Percentiles rank a stretch among this genome's conserved stretches.
phyloP scores from a whole-genome alignment of 2,888 invertebrate species.

The Folsomia candida region DNA sequence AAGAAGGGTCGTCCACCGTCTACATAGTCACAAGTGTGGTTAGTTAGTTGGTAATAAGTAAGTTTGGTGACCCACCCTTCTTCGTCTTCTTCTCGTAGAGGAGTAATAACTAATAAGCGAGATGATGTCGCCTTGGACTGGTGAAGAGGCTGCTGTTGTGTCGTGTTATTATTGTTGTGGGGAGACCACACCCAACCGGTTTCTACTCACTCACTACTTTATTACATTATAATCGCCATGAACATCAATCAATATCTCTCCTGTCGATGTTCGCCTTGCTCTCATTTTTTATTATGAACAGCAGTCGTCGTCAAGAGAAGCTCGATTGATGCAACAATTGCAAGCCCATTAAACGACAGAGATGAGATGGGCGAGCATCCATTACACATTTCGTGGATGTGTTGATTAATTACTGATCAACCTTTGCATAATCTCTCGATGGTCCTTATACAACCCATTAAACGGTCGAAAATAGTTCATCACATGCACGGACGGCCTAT shows the following conservation, averaged over 20 bases:
- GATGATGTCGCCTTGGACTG: background rate
- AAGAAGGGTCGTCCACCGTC: no score
- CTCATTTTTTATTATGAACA: background rate
- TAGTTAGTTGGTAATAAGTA: background rate
- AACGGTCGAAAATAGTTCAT: no score
- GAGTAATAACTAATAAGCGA: background rate
- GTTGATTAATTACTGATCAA: background rate
- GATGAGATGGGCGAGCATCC: slow-evolving; percentile 1
- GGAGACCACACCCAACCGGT: slow-evolving; percentile 6
- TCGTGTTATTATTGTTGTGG: no score
- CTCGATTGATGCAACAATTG: background rate
- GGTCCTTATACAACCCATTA: no score
- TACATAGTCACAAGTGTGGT: background rate
- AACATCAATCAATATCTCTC: slow-evolving; percentile 7
- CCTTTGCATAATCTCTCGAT: background rate
- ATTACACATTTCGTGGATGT: background rate
- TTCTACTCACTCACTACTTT: background rate
- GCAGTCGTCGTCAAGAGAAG: background rate
- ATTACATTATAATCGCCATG: slow-evolving; percentile 1
- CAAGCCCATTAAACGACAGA: background rate
- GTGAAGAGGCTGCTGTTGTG: slow-evolving; percentile 6
- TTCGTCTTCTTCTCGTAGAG: background rate
- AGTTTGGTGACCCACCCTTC: background rate
- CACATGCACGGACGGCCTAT: no score
- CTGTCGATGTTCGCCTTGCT: slow-evolving; percentile 7